Conservation (phyloP, 2,797 vertebrate species). For the Huso huso region DNA sequence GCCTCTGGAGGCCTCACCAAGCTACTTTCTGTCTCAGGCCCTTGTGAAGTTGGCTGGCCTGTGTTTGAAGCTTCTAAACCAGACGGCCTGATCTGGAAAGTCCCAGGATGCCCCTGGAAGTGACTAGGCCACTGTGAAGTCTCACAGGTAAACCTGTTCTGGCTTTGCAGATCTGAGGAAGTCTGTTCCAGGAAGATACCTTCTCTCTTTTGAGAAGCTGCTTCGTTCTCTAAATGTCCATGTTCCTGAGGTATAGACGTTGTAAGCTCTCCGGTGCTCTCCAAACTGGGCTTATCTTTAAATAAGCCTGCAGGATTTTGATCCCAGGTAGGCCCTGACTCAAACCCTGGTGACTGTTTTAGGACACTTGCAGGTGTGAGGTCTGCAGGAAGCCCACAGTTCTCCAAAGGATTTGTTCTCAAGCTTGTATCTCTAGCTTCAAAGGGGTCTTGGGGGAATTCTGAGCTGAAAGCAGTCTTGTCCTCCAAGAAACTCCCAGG, state of each 20-base stretch:
- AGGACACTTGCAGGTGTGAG: constrained; percentile 15
- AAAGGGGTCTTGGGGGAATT: constrained; percentile 11
- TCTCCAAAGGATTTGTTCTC: constrained; percentile 42
- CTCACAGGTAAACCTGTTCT: constrained; percentile 51
- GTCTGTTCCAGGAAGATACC: constrained; percentile 36
- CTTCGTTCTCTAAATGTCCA: constrained; percentile 25
- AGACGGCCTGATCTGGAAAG: constrained; percentile 50
- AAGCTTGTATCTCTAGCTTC: constrained; percentile 30
- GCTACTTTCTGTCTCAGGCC: constrained; percentile 42
- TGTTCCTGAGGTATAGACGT: constrained; percentile 46
- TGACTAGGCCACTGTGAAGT: constrained; percentile 49
- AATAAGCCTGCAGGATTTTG: constrained; percentile 3
- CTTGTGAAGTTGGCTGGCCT: constrained; percentile 25
- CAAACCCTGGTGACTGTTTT: constrained; percentile 22
- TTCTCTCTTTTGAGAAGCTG: constrained; percentile 18
- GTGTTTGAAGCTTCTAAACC: constrained; percentile 35
- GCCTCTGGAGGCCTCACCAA: constrained; percentile 40
- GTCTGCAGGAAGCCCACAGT: constrained; percentile 2
- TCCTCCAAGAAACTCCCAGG: constrained; percentile 24
- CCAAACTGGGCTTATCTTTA: constrained; percentile 38
- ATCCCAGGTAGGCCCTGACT: constrained; percentile 28
- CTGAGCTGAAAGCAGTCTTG: constrained; percentile 34
- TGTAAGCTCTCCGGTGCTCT: constrained; percentile 45
- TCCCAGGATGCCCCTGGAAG: constrained; percentile 48
- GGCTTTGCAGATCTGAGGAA: constrained; percentile 49